Percentiles rank a stretch among this genome's conserved stretches.
Conservation (phyloP, 2,113 vertebrate genomes). For the Gulo gulo region DNA sequence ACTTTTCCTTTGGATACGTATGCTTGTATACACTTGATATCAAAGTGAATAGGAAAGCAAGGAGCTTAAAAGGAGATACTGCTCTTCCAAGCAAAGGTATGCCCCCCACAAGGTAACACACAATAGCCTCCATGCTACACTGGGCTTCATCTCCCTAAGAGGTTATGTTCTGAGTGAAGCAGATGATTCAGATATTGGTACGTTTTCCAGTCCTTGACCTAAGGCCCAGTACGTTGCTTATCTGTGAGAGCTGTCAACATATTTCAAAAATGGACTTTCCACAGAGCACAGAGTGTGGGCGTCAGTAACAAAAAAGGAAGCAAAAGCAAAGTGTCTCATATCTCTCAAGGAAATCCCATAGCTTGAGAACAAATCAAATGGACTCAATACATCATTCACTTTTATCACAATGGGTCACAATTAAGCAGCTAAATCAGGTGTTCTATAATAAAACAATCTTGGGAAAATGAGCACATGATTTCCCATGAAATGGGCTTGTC, state of each 20-base stretch:
- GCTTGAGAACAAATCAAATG: neutral
- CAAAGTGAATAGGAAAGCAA: neutral
- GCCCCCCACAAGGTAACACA: neutral
- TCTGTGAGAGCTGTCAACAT: neutral
- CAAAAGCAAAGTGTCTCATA: neutral
- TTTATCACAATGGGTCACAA: neutral
- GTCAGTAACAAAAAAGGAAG: neutral
- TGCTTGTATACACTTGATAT: neutral
- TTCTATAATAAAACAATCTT: neutral
- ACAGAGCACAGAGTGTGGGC: neutral
- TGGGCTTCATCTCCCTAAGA: neutral
- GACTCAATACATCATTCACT: neutral
- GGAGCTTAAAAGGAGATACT: neutral
- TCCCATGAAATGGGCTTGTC: neutral
- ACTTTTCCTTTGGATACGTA: neutral
- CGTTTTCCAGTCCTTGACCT: neutral
- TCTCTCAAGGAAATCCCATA: slow-evolving; percentile 41
- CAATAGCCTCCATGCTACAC: neutral
- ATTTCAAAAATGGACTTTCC: slow-evolving; percentile 47
- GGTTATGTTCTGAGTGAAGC: neutral
- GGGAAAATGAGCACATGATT: neutral
- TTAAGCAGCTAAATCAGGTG: neutral
- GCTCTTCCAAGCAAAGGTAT: neutral
- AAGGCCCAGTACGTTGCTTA: neutral
- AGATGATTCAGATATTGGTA: neutral